Evolutionary conservation across 2,888 invertebrate species (phyloP).

Genomic region (Epinotia brunnichana): DNA sequence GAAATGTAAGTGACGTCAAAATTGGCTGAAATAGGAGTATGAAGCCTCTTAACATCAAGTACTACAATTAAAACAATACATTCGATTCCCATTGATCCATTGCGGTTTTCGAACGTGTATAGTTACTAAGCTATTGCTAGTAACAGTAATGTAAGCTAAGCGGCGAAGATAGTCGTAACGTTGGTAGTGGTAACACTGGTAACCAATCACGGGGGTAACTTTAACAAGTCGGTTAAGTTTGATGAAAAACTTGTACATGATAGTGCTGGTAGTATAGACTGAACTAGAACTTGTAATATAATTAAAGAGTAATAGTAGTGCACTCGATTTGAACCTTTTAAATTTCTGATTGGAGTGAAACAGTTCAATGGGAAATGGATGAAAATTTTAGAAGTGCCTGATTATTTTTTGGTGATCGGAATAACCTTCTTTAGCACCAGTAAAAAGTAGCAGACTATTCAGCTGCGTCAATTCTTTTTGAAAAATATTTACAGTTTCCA

Average conservation of each 20-base stretch:
- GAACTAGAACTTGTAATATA: not conserved
- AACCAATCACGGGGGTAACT: constrained; percentile 21
- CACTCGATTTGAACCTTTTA: not conserved
- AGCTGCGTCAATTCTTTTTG: no score
- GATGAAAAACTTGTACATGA: constrained; percentile 32
- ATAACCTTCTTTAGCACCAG: no score
- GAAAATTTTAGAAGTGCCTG: no score
- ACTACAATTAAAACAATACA: not conserved
- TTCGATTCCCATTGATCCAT: no score
- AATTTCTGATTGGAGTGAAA: not conserved
- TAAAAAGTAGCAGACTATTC: no score
- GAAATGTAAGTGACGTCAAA: not conserved
- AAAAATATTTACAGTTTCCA: no score
- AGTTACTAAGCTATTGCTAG: not conserved
- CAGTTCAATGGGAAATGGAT: no score
- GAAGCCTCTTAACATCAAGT: not conserved
- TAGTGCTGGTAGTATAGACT: constrained; percentile 12
- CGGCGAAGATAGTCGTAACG: not conserved
- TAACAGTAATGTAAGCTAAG: constrained; percentile 13
- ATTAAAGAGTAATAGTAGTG: constrained; percentile 4
- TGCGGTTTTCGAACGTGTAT: not conserved
- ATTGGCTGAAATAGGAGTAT: not conserved
- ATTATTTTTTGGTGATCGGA: no score
- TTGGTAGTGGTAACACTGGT: constrained; percentile 14
- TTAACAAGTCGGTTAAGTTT: constrained; percentile 15